phyloP scores from a whole-genome alignment of 2,113 vertebrate genomes.

The Vulpes vulpes region DNA sequence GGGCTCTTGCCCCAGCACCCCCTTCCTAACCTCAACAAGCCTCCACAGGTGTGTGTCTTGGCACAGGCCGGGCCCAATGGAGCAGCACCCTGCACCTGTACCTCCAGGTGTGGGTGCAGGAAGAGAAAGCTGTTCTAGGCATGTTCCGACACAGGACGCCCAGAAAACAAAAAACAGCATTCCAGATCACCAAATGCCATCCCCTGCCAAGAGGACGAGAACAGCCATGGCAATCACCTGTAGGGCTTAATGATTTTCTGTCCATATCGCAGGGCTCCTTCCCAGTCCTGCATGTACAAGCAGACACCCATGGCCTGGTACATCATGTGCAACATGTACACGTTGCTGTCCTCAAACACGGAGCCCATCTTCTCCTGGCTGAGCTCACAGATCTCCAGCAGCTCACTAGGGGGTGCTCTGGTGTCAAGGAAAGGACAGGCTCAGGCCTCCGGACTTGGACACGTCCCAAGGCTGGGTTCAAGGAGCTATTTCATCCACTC shows the following conservation, averaged over 20 bases:
- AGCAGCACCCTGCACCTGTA: neutral
- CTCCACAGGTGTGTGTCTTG: neutral
- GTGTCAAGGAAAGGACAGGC: constrained; percentile 89
- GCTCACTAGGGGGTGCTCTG: constrained; percentile 92
- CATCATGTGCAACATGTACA: constrained; percentile 99
- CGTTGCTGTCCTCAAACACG: constrained; percentile 93
- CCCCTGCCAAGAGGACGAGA: rapidly evolving
- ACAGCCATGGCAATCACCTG: constrained; percentile 87
- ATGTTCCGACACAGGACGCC: neutral
- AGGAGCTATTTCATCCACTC: rapidly evolving
- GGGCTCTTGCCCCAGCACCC: neutral
- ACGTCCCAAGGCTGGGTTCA: neutral
- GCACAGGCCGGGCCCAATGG: neutral
- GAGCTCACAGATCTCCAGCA: constrained; percentile 96
- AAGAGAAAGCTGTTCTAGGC: neutral
- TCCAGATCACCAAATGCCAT: too few species aligned
- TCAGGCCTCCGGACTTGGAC: rapidly evolving
- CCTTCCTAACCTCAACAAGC: neutral
- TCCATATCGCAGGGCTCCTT: constrained; percentile 93
- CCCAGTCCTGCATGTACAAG: constrained; percentile 92
- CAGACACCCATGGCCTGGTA: constrained; percentile 99
- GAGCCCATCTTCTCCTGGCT: constrained; percentile 96
- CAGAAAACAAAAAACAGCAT: rapidly evolving
- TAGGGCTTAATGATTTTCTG: constrained; percentile 95
- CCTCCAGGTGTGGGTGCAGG: neutral